Conservation (phyloP, 2,797 vertebrate genomes). For the Steatocranus sp. region DNA sequence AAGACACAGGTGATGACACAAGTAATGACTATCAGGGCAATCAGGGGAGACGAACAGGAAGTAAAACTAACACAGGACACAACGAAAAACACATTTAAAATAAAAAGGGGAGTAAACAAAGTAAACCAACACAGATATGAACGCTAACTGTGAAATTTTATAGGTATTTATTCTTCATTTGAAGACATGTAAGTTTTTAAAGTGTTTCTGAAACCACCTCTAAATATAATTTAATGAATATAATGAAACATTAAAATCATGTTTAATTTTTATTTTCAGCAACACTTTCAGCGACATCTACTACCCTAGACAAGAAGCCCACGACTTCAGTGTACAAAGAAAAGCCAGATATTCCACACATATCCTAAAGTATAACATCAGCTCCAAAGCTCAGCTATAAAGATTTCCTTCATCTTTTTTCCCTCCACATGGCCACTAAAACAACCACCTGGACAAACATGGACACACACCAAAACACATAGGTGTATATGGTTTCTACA, state of each 20-base stretch:
- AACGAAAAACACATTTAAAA: not conserved
- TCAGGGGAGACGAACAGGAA: accelerated
- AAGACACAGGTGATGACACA: not conserved
- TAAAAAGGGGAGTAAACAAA: not conserved
- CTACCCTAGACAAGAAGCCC: not conserved
- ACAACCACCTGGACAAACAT: not conserved
- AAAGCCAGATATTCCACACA: not conserved
- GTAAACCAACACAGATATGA: not conserved
- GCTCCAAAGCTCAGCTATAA: not conserved
- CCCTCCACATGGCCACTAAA: not conserved
- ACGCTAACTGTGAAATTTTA: accelerated
- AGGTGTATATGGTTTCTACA: not conserved
- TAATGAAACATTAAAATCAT: not conserved
- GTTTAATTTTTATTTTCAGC: not conserved
- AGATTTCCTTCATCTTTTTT: not conserved
- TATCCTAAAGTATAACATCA: not conserved
- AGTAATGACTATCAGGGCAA: not conserved
- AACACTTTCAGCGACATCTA: accelerated
- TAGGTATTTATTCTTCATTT: not conserved
- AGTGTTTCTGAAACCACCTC: not conserved
- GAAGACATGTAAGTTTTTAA: not conserved
- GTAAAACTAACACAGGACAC: not conserved
- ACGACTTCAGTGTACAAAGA: not conserved
- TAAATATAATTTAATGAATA: not conserved
- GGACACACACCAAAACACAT: not conserved